These are phyloP conservation scores for Egretta garzetta DNA, from an alignment of 2,113 vertebrate genomes.

Conservation along the genomic window DNA sequence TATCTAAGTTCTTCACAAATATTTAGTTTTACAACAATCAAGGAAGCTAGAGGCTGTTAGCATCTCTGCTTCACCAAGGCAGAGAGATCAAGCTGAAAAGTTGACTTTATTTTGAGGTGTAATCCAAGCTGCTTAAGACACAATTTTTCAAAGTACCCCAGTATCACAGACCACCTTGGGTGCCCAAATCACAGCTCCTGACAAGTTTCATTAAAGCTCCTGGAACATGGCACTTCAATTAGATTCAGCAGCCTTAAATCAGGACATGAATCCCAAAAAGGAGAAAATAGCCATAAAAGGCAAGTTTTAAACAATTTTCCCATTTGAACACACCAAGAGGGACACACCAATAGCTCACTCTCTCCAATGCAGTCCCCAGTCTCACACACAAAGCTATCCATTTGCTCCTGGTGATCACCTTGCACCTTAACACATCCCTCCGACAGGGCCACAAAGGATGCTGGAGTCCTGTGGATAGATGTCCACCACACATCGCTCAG, in stretches of 20 bases:
- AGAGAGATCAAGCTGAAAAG: neutral
- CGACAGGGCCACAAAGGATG: neutral
- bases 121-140: neutral
- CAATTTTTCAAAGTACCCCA: neutral
- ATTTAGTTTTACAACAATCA: neutral
- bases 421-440: neutral
- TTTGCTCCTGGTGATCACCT: neutral
- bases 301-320: neutral
- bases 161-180: neutral
- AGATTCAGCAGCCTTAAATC: neutral
- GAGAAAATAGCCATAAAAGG: neutral
- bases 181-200: neutral
- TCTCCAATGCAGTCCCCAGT: neutral
- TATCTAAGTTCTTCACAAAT: neutral
- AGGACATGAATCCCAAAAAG: neutral
- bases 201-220: neutral
- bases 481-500: rapidly evolving
- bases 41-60: neutral
- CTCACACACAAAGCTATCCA: neutral
- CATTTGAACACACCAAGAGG: neutral
- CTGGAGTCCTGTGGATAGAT: neutral
- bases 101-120: neutral
- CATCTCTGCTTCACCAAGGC: neutral
- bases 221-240: neutral
- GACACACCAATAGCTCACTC: neutral